Percentiles rank a stretch among this genome's conserved stretches.
Conservation (phyloP, 1,140 invertebrate genomes). For the Chionoecetes opilio region DNA sequence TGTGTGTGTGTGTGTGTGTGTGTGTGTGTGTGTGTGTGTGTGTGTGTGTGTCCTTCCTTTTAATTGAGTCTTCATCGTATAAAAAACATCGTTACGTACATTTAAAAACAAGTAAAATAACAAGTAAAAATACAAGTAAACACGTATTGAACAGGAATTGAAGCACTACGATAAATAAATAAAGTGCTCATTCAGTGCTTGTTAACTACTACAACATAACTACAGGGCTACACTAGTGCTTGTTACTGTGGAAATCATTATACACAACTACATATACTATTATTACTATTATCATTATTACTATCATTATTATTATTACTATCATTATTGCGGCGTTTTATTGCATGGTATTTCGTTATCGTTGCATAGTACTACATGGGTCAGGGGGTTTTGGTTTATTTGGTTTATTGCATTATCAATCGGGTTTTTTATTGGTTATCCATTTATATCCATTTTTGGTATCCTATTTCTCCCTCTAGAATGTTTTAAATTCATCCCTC, state of each 20-base stretch:
- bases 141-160: not conserved
- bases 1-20: not conserved
- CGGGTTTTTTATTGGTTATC: not conserved
- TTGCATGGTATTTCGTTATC: not conserved
- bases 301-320: constrained; percentile 12
- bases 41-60: not conserved
- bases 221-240: not conserved
- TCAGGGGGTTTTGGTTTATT: not conserved
- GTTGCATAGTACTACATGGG: not conserved
- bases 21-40: not conserved
- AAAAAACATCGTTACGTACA: constrained; percentile 19
- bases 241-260: not conserved
- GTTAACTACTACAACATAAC: too few species aligned
- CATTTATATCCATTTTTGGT: not conserved
- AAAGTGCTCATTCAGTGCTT: not conserved
- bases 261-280: not conserved
- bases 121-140: not conserved
- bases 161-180: not conserved
- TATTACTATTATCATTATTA: not conserved
- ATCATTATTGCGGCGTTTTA: not conserved
- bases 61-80: not conserved
- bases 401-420: not conserved
- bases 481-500: too few species aligned
- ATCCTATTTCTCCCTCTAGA: not conserved
- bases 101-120: not conserved